Conservation (phyloP, 2,888 invertebrate species). For the Drosophila lacicola region DNA sequence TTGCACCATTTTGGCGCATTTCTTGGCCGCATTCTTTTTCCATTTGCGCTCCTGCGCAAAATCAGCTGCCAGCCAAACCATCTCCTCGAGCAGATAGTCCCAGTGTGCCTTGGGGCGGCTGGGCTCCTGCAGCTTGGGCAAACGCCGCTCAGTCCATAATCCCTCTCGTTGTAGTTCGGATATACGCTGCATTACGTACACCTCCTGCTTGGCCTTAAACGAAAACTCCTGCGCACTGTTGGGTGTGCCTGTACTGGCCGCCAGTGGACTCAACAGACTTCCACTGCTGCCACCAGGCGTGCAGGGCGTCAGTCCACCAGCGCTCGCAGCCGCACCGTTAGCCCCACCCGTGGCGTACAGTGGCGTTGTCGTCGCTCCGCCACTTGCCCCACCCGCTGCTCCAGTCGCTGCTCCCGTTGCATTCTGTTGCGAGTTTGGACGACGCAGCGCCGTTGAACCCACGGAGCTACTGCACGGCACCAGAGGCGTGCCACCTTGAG, state of each 20-base stretch:
- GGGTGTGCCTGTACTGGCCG: constrained; percentile 67
- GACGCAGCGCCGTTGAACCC: constrained; percentile 70
- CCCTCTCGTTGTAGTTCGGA: constrained; percentile 96
- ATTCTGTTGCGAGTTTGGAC: constrained; percentile 63
- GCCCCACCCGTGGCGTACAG: constrained; percentile 44
- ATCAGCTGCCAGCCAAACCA: constrained; percentile 99
- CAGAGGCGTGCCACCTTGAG: constrained; percentile 86
- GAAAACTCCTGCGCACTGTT: constrained; percentile 87
- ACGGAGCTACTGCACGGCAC: constrained; percentile 83
- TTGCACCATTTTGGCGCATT: constrained; percentile 95
- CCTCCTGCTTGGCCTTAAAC: constrained; percentile 95
- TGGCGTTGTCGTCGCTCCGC: constrained; percentile 42
- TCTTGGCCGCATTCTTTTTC: constrained; percentile 98
- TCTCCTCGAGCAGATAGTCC: constrained; percentile 99
- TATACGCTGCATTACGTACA: constrained; percentile 96
- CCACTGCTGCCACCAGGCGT: constrained; percentile 65
- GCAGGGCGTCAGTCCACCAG: constrained; percentile 50
- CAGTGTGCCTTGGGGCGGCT: constrained; percentile 97
- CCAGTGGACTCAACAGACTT: constrained; percentile 70
- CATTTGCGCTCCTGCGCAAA: constrained; percentile 99
- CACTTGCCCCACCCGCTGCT: constrained; percentile 17
- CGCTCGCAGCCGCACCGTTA: constrained; percentile 32
- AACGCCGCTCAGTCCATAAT: constrained; percentile 95
- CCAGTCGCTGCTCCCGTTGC: constrained; percentile 43
- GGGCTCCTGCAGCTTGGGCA: constrained; percentile 97